Percentiles rank a stretch among this genome's conserved stretches.
Conservation (phyloP, 2,797 vertebrate species). For the Prunella strophiata region DNA sequence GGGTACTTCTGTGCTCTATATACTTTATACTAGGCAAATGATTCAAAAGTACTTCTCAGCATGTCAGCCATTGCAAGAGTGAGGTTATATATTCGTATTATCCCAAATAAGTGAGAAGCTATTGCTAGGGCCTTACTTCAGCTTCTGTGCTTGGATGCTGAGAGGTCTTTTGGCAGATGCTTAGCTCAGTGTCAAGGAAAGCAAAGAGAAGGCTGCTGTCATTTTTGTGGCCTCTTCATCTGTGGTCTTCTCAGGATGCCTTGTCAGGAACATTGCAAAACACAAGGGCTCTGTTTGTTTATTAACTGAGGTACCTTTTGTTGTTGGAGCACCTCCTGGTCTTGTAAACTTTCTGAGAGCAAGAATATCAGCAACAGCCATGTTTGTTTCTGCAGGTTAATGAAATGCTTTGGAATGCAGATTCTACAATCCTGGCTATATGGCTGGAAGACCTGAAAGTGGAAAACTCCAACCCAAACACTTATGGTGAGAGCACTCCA, state of each 20-base stretch:
- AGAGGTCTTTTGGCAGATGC: neutral
- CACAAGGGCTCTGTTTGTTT: fast-evolving
- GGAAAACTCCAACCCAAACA: constrained; percentile 67
- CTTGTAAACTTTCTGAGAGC: neutral
- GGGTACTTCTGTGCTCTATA: neutral
- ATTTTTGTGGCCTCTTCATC: neutral
- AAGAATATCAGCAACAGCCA: neutral
- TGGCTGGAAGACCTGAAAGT: constrained; percentile 88
- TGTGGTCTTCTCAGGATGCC: neutral
- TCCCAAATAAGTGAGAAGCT: neutral
- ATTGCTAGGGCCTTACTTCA: neutral
- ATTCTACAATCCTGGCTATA: constrained; percentile 88
- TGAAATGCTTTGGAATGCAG: constrained; percentile 92
- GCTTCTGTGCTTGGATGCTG: neutral
- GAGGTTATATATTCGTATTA: neutral
- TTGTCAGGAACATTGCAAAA: neutral
- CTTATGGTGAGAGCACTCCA: constrained; percentile 77
- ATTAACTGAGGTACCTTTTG: fast-evolving
- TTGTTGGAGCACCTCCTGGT: neutral
- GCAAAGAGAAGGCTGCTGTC: neutral
- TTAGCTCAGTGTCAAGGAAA: neutral
- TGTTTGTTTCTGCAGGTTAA: constrained; percentile 82
- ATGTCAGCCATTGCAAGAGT: neutral
- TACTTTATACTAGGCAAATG: neutral
- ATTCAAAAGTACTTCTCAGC: neutral